Evolutionary conservation across 1,140 invertebrate species (phyloP).

Genomic region (Coptotermes formosanus): DNA sequence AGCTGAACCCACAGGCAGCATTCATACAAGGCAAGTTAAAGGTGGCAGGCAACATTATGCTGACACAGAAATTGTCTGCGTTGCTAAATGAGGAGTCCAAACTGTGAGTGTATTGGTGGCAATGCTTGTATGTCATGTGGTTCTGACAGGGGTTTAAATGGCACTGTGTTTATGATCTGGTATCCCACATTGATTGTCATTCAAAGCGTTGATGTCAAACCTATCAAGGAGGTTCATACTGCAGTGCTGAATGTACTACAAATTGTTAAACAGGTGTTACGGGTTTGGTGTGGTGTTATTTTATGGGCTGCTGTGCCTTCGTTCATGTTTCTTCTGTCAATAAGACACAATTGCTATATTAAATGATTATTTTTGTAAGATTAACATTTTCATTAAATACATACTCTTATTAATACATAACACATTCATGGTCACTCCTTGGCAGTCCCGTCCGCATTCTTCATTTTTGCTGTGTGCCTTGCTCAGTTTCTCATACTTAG

Average conservation of each 20-base stretch:
- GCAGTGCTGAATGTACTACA: too few species aligned
- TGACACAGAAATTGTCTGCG: constrained; percentile 83
- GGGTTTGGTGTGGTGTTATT: background rate
- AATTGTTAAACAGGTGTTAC: background rate
- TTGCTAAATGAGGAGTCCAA: constrained; percentile 60
- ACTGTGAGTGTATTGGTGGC: constrained; percentile 30
- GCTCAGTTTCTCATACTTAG: constrained; percentile 78
- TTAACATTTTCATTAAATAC: background rate
- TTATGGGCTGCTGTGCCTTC: background rate
- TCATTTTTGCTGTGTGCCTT: constrained; percentile 21
- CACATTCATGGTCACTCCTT: constrained; percentile 26
- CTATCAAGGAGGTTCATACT: too few species aligned
- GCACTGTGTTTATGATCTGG: background rate
- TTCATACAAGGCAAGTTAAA: constrained; percentile 92
- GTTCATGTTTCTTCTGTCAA: background rate
- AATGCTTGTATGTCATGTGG: background rate
- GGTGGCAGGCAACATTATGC: constrained; percentile 88
- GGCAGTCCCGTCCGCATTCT: constrained; percentile 23
- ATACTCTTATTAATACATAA: background rate
- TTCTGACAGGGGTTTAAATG: background rate
- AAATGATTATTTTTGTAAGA: background rate
- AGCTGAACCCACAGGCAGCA: constrained; percentile 84
- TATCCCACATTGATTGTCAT: too few species aligned
- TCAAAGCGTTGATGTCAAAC: too few species aligned
- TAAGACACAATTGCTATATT: background rate